Base-by-base conservation (phyloP, 2,113 vertebrate species). In the Tringa solitaria region DNA sequence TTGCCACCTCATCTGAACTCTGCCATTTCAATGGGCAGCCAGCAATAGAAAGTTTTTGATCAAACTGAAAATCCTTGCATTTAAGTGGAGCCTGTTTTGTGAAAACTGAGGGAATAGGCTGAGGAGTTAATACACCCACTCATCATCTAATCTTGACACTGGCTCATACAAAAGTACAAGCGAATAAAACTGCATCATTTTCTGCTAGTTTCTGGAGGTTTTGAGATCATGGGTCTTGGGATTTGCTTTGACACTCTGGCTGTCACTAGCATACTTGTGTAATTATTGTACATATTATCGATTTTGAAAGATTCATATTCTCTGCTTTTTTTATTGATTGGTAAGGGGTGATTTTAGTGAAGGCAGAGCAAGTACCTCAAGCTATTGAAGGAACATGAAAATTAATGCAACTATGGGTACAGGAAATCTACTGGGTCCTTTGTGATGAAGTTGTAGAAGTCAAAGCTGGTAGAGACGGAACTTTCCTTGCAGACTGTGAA, bases 221-320 rank as follows among this genome's bases (percentile, higher is more conserved):
- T 94, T 77, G 50, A 70, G 77, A 87, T 80, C 65, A 30, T 7
- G 28, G 84, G 85, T 61, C 90, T 81, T 90, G 87, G 65, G 69
- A 96, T 93, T 98, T 96, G 28, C 83, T 96, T 90, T 93, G 73
- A 67, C 68, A 69, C 56, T 75, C 72, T 68, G 78, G 28, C 59
- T 89, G 88, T 96, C 67, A 30, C 76, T 94, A 90, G 45, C 84
- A 85, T 90, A 77, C 46, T 95, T 84, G 60, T 80, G 72, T 96
- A 96, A 97, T 98, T 98, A 98, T 93, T 97, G 91, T 88, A 95
- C 60, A 41, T 94, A 91, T 94, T 96, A 97, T 97, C 30, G 93
- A 98, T 97, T 97, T 89, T 91, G 93, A 95, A 97, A 96, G 92
- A 96, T 97, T 98, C 96, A 93, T 94, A 96, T 96, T 95, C 97